Base-by-base conservation (phyloP, 2,888 invertebrate genomes). In the Scotopteryx bipunctaria region DNA sequence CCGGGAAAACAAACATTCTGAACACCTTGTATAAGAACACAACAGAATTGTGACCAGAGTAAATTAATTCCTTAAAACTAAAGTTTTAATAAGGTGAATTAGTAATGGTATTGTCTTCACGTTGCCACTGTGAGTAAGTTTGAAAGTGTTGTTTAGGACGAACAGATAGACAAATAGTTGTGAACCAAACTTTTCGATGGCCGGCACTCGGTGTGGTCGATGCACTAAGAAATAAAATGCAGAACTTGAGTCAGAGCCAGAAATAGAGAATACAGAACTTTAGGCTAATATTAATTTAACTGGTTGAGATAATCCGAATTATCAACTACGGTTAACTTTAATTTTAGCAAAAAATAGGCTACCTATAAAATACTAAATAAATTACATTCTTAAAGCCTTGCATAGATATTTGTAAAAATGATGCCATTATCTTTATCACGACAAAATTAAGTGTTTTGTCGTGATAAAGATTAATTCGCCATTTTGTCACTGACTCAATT, bases 81-180 rank as follows among this genome's bases (percentile, higher is more conserved):
- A 45, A 63, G 52, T 44, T 56, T 81, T 81, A 87, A 80, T 86
- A 82, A 66, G 58, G 89, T 89, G 89, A 83, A 71, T 89, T 89
- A 90, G 86, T 88, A 82, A 76, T 80, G 78, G 77, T 82, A 83
- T 81, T 73, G 75, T 77, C 71, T 76, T 72, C 65, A 77, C 71
- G 65, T 71, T 21, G 15, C 43, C 55, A 63, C 57, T 69, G 67
- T 69, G 64, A 73, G 86, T 89, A 76, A 88, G 86, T 87, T 64
- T 73, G 82, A 86, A 86, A 82, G 82, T 86, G 84, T 82, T 63
- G 71, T 86, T 88, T 83, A 86, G 84, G 86, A 84, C 83, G 86
- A 83, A 87, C 88, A 87, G 87, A 88, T 83, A 88, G 88, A 87
- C 86, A 76, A 77, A 57, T 75, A 83, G 75, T 71, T 76, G 84